Conservation (phyloP, 2,797 vertebrate species). For the Acanthurus leucopareius region DNA sequence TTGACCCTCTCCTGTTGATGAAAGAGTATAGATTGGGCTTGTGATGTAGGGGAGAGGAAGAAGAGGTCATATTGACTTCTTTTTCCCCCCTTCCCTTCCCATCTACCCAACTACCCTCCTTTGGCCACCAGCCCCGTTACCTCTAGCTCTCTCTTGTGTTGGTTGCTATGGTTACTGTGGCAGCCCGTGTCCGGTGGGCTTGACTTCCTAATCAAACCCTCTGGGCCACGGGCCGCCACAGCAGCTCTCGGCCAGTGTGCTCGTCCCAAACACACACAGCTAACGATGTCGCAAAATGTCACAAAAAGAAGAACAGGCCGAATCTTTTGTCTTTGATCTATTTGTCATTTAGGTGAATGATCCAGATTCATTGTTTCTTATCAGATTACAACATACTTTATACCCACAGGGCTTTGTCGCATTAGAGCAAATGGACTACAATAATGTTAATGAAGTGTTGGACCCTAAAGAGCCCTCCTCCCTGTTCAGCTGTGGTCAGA, state of each 20-base stretch:
- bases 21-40: conserved; percentile 33
- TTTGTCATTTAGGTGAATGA: conserved; percentile 19
- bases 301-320: conserved; percentile 59
- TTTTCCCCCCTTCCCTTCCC: neutral
- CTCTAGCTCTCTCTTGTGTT: conserved; percentile 52
- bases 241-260: conserved; percentile 73
- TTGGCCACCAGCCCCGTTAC: conserved; percentile 26
- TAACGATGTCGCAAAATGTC: conserved; percentile 66
- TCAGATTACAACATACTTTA: conserved; percentile 5
- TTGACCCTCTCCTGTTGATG: conserved; percentile 30
- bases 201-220: conserved; percentile 79
- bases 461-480: conserved; percentile 51
- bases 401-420: conserved; percentile 24
- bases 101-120: conserved; percentile 22
- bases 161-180: conserved; percentile 68
- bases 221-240: conserved; percentile 59
- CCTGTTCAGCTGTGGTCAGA: conserved; percentile 61
- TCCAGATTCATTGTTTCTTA: conserved; percentile 23
- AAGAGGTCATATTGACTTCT: conserved; percentile 58
- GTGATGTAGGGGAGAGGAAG: conserved; percentile 34
- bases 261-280: conserved; percentile 89
- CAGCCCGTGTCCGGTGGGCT: conserved; percentile 63
- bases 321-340: conserved; percentile 23
- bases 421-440: conserved; percentile 24
- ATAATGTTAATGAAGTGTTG: conserved; percentile 27